A percentile compares a stretch with the other conserved stretches of the same genome.
phyloP scores from a whole-genome alignment of 2,797 vertebrate genomes.

The Champsocephalus gunnari region DNA sequence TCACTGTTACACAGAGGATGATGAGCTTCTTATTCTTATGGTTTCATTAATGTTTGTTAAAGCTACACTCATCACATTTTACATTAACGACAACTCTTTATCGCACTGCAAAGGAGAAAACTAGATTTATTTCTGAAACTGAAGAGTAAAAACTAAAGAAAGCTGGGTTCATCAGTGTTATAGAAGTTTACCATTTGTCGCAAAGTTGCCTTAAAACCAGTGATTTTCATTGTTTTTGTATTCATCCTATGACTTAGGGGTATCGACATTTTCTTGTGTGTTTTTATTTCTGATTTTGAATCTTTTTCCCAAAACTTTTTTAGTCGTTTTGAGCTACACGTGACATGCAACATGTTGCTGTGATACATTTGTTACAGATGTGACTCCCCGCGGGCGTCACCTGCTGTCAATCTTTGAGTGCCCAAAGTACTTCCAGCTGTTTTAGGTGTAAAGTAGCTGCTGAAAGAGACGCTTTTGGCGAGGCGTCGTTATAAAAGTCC shows the following conservation, averaged over 20 bases:
- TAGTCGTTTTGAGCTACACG: slow-evolving; percentile 12
- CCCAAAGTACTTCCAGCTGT: slow-evolving; percentile 33
- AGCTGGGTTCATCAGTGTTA: neutral
- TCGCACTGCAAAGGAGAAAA: neutral
- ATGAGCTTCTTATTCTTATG: slow-evolving; percentile 10
- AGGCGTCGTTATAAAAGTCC: slow-evolving; percentile 31
- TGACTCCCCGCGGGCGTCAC: slow-evolving; percentile 5
- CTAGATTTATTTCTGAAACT: neutral
- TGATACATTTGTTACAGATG: slow-evolving; percentile 13
- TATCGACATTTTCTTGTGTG: neutral
- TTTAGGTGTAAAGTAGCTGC: slow-evolving; percentile 25
- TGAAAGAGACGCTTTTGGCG: slow-evolving; percentile 36
- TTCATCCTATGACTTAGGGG: neutral
- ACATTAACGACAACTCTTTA: neutral
- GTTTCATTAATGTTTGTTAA: slow-evolving; percentile 21
- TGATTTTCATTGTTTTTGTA: neutral
- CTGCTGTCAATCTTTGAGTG: slow-evolving; percentile 35
- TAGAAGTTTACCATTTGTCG: neutral
- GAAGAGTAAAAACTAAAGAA: neutral
- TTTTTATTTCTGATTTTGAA: neutral
- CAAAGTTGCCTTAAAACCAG: neutral
- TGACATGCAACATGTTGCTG: neutral
- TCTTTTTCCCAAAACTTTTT: neutral
- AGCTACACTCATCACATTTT: neutral
- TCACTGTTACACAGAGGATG: slow-evolving; percentile 28